phyloP scores from a whole-genome alignment of 1,140 invertebrate species.

The Condylostylus longicornis region DNA sequence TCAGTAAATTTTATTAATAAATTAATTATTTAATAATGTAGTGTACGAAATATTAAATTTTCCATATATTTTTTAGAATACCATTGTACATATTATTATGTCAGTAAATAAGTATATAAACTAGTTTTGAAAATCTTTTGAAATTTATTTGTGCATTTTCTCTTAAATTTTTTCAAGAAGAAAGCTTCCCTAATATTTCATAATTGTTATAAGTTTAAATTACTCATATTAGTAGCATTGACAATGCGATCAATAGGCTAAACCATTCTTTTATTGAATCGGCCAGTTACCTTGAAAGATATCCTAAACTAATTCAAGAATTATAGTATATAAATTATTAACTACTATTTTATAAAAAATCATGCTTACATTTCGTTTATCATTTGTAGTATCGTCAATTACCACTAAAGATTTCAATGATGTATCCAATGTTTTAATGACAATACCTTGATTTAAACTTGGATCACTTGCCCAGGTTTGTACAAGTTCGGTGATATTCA shows the following conservation, averaged over 20 bases:
- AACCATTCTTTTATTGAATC: background rate
- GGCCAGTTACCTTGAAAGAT: background rate
- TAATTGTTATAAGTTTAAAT: too few relatives aligned
- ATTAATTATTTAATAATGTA: background rate
- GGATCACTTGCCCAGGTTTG: slow-evolving; percentile 58
- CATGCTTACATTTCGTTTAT: slow-evolving; percentile 13
- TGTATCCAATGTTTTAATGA: slow-evolving; percentile 47
- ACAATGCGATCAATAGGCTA: too few relatives aligned
- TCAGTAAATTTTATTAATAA: background rate
- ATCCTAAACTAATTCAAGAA: background rate
- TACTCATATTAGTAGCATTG: too few relatives aligned
- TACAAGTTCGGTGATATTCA: slow-evolving; percentile 62
- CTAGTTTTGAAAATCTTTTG: too few relatives aligned
- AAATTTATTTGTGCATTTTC: too few relatives aligned
- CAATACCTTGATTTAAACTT: slow-evolving; percentile 54
- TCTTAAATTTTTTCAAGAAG: too few relatives aligned
- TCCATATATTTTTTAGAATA: background rate
- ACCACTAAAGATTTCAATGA: slow-evolving; percentile 33
- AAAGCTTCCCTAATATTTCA: too few relatives aligned
- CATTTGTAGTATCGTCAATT: slow-evolving; percentile 13
- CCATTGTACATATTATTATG: too few relatives aligned
- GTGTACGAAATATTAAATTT: background rate
- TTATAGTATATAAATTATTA: background rate
- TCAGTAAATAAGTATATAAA: too few relatives aligned
- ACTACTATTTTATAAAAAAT: slow-evolving; percentile 6